phyloP scores from a whole-genome alignment of 2,888 invertebrate genomes.

The Netelia virgata region DNA sequence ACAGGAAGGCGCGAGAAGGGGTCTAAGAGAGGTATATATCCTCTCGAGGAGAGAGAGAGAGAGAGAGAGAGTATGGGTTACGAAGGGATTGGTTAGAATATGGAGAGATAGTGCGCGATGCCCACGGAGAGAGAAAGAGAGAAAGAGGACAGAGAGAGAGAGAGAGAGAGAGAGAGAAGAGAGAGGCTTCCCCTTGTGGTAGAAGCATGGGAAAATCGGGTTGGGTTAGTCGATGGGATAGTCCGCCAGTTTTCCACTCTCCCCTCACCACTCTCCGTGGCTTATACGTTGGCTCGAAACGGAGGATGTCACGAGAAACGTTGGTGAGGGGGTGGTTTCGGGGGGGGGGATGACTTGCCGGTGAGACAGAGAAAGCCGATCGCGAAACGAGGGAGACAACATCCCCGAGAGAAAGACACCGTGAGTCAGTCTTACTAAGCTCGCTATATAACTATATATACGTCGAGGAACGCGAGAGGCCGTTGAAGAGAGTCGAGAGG shows the following conservation, averaged over 20 bases:
- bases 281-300: conserved; percentile 32
- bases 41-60: conserved; percentile 60
- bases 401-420: conserved; percentile 1
- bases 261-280: conserved; percentile 56
- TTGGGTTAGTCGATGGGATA: conserved; percentile 69
- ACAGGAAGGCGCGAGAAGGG: conserved; percentile 73
- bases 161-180: conserved; percentile 41
- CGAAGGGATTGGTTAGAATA: conserved; percentile 76
- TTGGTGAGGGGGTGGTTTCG: conserved; percentile 12
- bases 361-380: conserved; percentile 48
- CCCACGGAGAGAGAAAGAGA: conserved; percentile 31
- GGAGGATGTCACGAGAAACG: conserved; percentile 56
- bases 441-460: background rate
- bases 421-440: background rate
- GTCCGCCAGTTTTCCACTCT: conserved; percentile 72
- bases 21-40: conserved; percentile 52
- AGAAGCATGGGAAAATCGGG: conserved; percentile 60
- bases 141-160: conserved; percentile 47
- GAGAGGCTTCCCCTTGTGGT: conserved; percentile 50
- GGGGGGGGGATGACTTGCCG: conserved; percentile 47
- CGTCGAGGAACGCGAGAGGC: background rate
- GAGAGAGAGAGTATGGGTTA: conserved; percentile 66
- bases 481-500: conserved; percentile 19
- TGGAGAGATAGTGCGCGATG: conserved; percentile 75
- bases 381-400: conserved; percentile 31